Percentiles rank a stretch among this genome's conserved stretches.
Evolutionary conservation across 2,888 invertebrate species (phyloP).

Genomic region (Dryococelus australis): DNA sequence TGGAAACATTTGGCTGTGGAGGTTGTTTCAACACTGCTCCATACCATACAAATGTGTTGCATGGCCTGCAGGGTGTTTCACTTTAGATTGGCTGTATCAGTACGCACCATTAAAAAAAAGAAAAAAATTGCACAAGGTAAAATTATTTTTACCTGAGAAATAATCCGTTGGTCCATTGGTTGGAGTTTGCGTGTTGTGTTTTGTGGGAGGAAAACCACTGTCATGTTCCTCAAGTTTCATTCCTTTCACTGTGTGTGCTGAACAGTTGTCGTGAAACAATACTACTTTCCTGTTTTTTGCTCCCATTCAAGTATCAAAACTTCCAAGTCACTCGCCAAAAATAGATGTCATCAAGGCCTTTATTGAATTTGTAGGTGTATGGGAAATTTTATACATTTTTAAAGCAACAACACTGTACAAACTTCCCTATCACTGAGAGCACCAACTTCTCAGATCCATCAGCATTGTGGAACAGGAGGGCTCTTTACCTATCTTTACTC

Average conservation of each 20-base stretch:
- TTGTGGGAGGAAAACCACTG: not conserved
- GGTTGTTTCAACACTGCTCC: not conserved
- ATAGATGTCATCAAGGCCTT: not conserved
- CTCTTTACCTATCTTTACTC: no score
- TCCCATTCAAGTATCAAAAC: not conserved
- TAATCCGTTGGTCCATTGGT: not conserved
- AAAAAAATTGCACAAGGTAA: not conserved
- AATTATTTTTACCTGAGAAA: not conserved
- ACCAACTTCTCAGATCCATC: no score
- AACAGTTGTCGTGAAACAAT: not conserved
- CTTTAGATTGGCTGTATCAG: not conserved
- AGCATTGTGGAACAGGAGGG: no score
- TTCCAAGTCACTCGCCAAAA: not conserved
- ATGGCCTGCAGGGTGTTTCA: not conserved
- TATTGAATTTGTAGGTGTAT: not conserved
- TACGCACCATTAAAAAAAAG: not conserved
- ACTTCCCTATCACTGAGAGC: no score
- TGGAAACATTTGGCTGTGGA: not conserved
- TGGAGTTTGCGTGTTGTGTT: not conserved
- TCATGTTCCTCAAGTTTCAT: not conserved
- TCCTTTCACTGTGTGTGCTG: not conserved
- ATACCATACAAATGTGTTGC: not conserved
- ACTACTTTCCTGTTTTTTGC: not conserved
- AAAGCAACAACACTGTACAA: no score
- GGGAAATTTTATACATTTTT: no score